Evolutionary conservation across 2,888 invertebrate species (phyloP), one percentile per base, ranked within the genome.

Genomic region (Machimus atricapillus): DNA sequence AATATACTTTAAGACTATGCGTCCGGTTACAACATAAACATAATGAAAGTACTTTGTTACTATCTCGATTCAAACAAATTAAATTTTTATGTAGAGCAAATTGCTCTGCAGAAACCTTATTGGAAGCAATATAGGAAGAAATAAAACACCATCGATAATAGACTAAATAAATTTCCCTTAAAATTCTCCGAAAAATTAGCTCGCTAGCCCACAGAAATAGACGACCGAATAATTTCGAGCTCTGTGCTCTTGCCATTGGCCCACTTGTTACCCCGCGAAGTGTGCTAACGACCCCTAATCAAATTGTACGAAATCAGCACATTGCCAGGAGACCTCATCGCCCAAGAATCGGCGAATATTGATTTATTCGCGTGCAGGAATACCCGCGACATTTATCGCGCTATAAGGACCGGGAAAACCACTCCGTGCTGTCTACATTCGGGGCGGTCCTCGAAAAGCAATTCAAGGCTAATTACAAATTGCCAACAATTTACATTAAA

Each of bases 401-500:
- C 27, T 23, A 0, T 23, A 66, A 27, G 66, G 66, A 66, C n/a
- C 52, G 8, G 43, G 16, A 16, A 46, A 46, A 12, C 2, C n/a
- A n/a, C n/a, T 14, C 12, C 5, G 40, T 40, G 27, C 23, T 19
- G 27, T 23, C 66, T 27, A 66, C 12, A 66, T 23, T 19, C 66
- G 8, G 66, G n/a, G 58, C 52, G 58, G 23, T 14, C 27, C 66
- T 66, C 66, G 66, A 66, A 23, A 27, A 66, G 66, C 12, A 27
- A 66, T 66, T 43, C 43, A 12, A 78, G 43, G 40, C 37, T 56
- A 79, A 79, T 79, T 79, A 79, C 79, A 31, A 79, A 79, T 79
- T 79, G 40, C 52, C 79, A 46, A 79, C 52, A 79, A 52, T 79
- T 79, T 79, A 46, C 40, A 78, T 78, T 43, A 78, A 43, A 78